phyloP scores from a whole-genome alignment of 2,797 vertebrate species.

The Enteromius anoplus region DNA sequence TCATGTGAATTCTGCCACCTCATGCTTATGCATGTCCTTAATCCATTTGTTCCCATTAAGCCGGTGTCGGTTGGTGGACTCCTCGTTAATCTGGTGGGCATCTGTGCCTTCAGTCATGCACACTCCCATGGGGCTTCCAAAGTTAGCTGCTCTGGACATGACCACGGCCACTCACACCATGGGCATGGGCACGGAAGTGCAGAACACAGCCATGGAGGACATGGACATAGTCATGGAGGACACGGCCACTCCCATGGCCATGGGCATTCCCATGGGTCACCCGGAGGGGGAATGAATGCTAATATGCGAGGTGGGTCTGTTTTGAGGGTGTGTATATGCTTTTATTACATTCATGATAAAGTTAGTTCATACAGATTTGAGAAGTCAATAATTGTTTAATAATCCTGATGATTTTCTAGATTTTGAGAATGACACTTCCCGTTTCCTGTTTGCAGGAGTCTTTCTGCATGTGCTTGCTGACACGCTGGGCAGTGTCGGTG shows the following conservation, averaged over 20 bases:
- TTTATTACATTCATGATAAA: not conserved
- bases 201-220: conserved; percentile 79
- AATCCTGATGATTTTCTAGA: not conserved
- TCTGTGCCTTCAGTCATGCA: conserved; percentile 97
- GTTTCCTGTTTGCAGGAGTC: conserved; percentile 80
- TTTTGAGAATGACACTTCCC: not conserved
- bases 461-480: conserved; percentile 96
- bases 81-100: conserved; percentile 95
- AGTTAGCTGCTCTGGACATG: conserved; percentile 81
- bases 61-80: conserved; percentile 95
- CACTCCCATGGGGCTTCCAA: conserved; percentile 84
- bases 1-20: not conserved
- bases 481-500: conserved; percentile 95
- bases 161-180: conserved; percentile 86
- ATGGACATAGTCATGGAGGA: conserved; percentile 77
- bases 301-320: conserved; percentile 92
- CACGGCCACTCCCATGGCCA: conserved; percentile 79
- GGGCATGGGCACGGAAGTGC: conserved; percentile 63
- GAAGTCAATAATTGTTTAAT: not conserved
- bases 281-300: conserved; percentile 91
- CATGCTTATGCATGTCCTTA: not conserved
- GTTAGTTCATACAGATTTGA: not conserved
- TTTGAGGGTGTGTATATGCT: conserved; percentile 5
- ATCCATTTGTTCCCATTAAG: conserved; percentile 66
- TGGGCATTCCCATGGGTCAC: conserved; percentile 80